Evolutionary conservation across 2,797 vertebrate species (phyloP).

Genomic region (Hirundo rustica): DNA sequence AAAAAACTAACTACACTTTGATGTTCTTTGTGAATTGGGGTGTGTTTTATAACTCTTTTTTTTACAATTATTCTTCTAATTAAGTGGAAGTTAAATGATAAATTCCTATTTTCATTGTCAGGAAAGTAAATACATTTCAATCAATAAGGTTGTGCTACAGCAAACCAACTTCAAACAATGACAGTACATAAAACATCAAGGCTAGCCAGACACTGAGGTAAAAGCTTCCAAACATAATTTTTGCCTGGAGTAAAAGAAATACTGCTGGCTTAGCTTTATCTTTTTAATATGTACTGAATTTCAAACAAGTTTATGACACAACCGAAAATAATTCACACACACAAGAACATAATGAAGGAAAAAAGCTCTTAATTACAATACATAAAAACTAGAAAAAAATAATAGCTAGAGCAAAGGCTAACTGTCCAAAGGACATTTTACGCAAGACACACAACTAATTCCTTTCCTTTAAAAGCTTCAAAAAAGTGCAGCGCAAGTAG

Average conservation of each 20-base stretch:
- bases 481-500: neutral
- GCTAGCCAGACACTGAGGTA: neutral
- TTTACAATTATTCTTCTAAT: neutral
- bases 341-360: neutral
- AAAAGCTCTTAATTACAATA: neutral
- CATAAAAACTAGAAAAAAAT: neutral
- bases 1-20: neutral
- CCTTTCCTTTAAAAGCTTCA: neutral
- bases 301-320: neutral
- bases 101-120: neutral
- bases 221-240: neutral
- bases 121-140: constrained; percentile 18
- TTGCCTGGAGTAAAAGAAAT: constrained; percentile 1
- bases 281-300: neutral
- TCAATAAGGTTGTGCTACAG: constrained; percentile 7
- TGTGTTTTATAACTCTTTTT: neutral
- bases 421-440: neutral
- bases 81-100: neutral
- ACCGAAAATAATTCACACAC: neutral
- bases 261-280: neutral
- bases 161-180: constrained; percentile 23
- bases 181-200: constrained; percentile 18
- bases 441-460: neutral
- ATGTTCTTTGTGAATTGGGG: neutral
- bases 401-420: neutral